A percentile compares a stretch with the other conserved stretches of the same genome.
phyloP scores from a whole-genome alignment of 2,888 invertebrate genomes.

The Sesamia inferens region DNA sequence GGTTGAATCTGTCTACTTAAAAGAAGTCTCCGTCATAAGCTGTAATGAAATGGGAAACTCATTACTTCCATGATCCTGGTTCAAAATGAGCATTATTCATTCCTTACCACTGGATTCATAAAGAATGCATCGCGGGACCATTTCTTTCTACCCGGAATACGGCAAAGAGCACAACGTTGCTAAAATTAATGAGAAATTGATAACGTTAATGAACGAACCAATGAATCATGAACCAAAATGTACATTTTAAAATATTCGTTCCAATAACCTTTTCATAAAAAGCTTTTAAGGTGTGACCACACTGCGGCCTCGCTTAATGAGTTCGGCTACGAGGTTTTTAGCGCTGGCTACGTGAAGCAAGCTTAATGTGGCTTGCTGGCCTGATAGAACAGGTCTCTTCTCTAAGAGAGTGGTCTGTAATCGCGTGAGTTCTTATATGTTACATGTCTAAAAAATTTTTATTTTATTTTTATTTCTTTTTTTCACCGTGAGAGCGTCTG shows the following conservation, averaged over 20 bases:
- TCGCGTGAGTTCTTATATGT: too few species aligned
- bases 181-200: constrained; percentile 1
- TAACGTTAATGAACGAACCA: constrained; percentile 21
- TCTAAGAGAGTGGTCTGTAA: too few species aligned
- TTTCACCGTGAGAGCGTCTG: too few species aligned
- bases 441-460: too few species aligned
- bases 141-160: background rate
- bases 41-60: background rate
- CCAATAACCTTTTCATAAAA: constrained; percentile 45
- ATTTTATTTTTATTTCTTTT: too few species aligned
- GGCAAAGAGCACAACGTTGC: background rate
- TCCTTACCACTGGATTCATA: background rate
- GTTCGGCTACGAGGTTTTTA: background rate
- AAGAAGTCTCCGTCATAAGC: background rate
- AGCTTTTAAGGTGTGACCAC: constrained; percentile 20
- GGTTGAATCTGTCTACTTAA: background rate
- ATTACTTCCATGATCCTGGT: background rate
- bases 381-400: too few species aligned
- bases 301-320: background rate
- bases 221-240: constrained; percentile 18
- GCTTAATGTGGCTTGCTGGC: background rate
- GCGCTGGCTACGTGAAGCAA: background rate
- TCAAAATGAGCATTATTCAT: background rate
- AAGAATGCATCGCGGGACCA: background rate
- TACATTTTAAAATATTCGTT: constrained; percentile 32